Base-by-base conservation (phyloP, 2,888 invertebrate genomes). In the Tethea ocularis region DNA sequence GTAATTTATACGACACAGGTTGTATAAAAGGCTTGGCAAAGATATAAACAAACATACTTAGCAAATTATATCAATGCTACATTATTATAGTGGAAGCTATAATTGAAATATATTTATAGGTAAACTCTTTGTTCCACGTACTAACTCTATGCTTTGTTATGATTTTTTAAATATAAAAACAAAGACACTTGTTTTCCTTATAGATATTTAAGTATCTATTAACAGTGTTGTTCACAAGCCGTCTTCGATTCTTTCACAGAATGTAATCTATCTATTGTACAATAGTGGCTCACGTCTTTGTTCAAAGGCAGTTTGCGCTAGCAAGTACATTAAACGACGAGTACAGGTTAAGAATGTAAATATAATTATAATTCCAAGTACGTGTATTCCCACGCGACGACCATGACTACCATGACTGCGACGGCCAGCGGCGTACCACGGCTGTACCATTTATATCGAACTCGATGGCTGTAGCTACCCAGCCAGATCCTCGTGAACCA, bases 321-420 rank as follows among this genome's bases (percentile, higher is more conserved):
- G 17, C 41, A 68, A 64, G 68, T 65, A 69, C 71, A 70, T 77
- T 77, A 77, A 74, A 75, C 75, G 69, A 68, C 57, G 63, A 64
- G 69, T 71, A 77, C 78, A 78, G 69, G 71, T 69, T 64, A 72
- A 74, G 81, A 82, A 84, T 84, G 79, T 79, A 81, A 83, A 83
- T 82, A 82, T 75, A 78, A 82, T 84, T 81, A 80, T 77, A 79
- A 78, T 78, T 82, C 75, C 77, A 81, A 75, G 78, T 82, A 81
- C 78, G 75, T 71, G 68, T 74, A 81, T 87, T 86, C 86, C 87
- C 87, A 87, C 84, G 86, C 81, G 79, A 73, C 68, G 75, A 64
- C 78, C 74, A 69, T 79, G 77, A 73, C 73, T 73, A 64, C 67
- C 68, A 71, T 61, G 63, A 67, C 66, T 33, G 33, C 15, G 22